Evolutionary conservation across 2,113 vertebrate species (phyloP), one percentile per base, ranked within the genome.

Genomic region (Sminthopsis crassicaudata): DNA sequence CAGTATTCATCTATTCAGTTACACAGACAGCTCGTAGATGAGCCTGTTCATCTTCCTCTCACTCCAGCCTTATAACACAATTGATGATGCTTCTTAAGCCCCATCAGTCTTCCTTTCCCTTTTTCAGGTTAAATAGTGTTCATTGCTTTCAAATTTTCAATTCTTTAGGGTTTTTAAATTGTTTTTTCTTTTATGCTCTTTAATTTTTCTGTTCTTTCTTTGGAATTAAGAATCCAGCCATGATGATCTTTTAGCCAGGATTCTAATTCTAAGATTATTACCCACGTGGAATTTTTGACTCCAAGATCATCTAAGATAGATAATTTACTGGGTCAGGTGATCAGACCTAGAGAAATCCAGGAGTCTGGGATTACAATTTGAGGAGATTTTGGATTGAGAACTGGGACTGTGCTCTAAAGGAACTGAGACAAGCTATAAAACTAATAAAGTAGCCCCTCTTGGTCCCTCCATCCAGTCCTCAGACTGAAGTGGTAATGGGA

Each of bases 21-120:
- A 88, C 94, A 11, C 53, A 89, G 94, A 92, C 93, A 95, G 42
- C 92, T 89, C 96, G 16, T 96, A 97, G 67, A 96, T 94, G 55
- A 48, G 57, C 89, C n/a, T 76, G 91, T 94, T 96, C 51, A 92
- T 2, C 1, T 19, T 42, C 67, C n/a, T 76, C 36, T 3, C 60
- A 11, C 12, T 90, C n/a, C 76, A 94, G 53, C 42, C n/a, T 92
- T 91, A 88, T 93, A n/a, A 42, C 7, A 0, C 19, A 42, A 42
- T 42, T 84, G 67, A 84, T 9, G 6, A 42, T 22, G 67, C 67
- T 84, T 84, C n/a, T 42, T 84, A 23, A 42, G 7, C 67, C 67
- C 5, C n/a, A 23, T 22, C 6, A 22, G 67, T 84, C 14, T 90
- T 90, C 90, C 36, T 90, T 90, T 52, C 90, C 36, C 8, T 36